These are phyloP conservation scores for Gymnorhina tibicen DNA, from an alignment of 2,113 vertebrate species.

Conservation along the genomic window DNA sequence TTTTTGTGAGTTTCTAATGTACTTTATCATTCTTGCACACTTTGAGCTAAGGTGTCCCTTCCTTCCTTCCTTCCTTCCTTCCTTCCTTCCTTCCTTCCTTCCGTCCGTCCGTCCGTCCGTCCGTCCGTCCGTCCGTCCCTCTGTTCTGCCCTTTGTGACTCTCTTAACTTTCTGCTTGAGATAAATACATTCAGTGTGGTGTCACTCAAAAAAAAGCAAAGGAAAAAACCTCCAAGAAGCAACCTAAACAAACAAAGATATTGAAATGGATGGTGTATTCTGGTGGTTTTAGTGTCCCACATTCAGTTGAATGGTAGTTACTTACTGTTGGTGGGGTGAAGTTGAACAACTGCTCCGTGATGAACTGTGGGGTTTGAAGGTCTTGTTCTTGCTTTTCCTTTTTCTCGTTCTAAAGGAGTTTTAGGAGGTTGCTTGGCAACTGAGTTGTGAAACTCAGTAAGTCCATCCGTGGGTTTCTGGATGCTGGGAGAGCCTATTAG, in stretches of 20 bases:
- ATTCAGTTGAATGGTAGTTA: neutral
- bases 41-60: neutral
- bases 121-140: too few species aligned
- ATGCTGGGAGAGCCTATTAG: neutral
- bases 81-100: neutral
- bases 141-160: accelerated
- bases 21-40: neutral
- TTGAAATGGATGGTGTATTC: neutral
- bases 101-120: neutral
- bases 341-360: neutral
- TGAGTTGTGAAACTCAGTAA: neutral
- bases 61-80: too few species aligned
- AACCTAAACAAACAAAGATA: neutral
- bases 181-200: neutral
- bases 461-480: neutral
- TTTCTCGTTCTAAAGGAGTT: neutral
- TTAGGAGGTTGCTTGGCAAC: neutral
- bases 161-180: neutral
- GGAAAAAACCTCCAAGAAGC: neutral
- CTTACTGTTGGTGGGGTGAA: neutral
- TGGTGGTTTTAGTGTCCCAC: neutral
- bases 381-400: neutral
- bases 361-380: neutral
- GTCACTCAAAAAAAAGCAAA: neutral
- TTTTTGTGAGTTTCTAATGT: neutral